These are phyloP conservation scores for Anthonomus grandis DNA, from an alignment of 1,140 invertebrate species.

Conservation along the genomic window DNA sequence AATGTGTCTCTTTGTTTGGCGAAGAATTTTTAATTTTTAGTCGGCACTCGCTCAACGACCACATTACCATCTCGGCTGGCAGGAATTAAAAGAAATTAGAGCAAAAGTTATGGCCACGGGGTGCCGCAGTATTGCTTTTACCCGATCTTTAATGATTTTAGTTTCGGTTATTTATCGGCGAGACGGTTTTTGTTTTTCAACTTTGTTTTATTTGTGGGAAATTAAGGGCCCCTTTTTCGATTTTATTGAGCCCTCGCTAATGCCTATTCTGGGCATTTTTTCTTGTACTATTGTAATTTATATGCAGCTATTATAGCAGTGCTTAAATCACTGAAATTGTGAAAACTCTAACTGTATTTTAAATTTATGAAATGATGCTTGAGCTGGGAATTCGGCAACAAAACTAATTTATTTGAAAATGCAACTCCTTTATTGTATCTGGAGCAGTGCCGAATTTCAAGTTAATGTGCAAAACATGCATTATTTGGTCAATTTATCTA, in stretches of 20 bases:
- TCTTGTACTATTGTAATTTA: too few relatives aligned
- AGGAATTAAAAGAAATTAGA: slow-evolving; percentile 20
- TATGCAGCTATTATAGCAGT: background rate
- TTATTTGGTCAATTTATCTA: slow-evolving; percentile 25
- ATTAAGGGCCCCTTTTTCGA: too few relatives aligned
- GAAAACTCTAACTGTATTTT: background rate
- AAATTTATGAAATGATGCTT: background rate
- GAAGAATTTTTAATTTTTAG: slow-evolving; percentile 19
- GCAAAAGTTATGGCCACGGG: slow-evolving; percentile 8
- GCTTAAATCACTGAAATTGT: background rate
- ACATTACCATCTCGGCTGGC: slow-evolving; percentile 5
- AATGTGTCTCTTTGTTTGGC: slow-evolving; percentile 16
- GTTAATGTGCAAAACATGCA: slow-evolving; percentile 21
- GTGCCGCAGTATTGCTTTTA: slow-evolving; percentile 16
- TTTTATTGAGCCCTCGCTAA: too few relatives aligned
- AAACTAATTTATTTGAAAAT: background rate
- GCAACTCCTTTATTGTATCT: slow-evolving; percentile 1
- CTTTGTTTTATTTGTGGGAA: too few relatives aligned
- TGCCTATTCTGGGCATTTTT: too few relatives aligned
- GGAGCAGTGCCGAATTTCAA: slow-evolving; percentile 10
- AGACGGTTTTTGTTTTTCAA: too few relatives aligned
- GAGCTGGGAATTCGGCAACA: background rate
- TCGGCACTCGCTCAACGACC: slow-evolving; percentile 17
- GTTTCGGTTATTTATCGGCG: too few relatives aligned
- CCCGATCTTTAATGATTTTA: too few relatives aligned